These are phyloP conservation scores for Porites evermanni DNA, from an alignment of 92 coral and sea anemone genomes.

Conservation along the genomic window DNA sequence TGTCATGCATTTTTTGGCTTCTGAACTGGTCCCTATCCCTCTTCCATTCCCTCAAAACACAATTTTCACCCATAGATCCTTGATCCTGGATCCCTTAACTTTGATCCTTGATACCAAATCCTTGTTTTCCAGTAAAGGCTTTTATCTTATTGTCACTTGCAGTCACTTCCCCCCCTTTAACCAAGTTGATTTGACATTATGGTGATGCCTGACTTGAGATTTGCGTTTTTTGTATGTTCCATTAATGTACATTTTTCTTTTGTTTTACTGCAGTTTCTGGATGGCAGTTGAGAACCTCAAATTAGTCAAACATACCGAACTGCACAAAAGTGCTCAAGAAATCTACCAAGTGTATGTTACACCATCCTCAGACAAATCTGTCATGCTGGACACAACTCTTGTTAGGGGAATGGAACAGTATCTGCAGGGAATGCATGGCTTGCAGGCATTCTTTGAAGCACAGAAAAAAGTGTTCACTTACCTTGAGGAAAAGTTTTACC, in stretches of 20 bases:
- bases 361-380: constrained; percentile 94
- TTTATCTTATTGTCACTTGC: too few relatives aligned
- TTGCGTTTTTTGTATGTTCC: neutral
- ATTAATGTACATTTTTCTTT: neutral
- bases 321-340: constrained; percentile 89
- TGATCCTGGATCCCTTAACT: too few relatives aligned
- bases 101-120: too few relatives aligned
- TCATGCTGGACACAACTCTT: constrained; percentile 89
- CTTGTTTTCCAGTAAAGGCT: too few relatives aligned
- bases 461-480: constrained; percentile 79
- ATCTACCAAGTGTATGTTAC: constrained; percentile 90
- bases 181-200: neutral
- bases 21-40: too few relatives aligned
- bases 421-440: constrained; percentile 77
- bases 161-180: too few relatives aligned
- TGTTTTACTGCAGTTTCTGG: constrained; percentile 81
- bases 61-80: too few relatives aligned
- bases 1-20: too few relatives aligned
- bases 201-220: neutral
- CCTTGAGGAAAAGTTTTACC: constrained; percentile 90
- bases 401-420: constrained; percentile 93
- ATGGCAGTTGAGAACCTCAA: constrained; percentile 94
- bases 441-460: constrained; percentile 90
- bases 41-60: too few relatives aligned
- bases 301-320: constrained; percentile 83